phyloP scores from a whole-genome alignment of 1,140 invertebrate genomes.

The Diprion similis region DNA sequence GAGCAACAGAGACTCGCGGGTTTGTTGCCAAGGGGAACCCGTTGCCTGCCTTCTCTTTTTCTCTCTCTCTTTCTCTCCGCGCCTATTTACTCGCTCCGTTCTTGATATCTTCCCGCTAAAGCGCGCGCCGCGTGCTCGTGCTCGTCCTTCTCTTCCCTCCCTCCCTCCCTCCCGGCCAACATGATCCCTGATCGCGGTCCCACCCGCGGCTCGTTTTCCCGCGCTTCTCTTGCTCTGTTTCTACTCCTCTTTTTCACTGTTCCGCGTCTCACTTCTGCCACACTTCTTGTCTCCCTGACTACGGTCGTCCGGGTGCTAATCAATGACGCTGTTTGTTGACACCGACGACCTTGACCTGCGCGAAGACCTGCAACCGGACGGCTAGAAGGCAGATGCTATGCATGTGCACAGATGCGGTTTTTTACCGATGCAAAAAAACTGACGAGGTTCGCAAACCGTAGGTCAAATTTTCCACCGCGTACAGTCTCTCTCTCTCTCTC shows the following conservation, averaged over 20 bases:
- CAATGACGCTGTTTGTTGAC: background rate
- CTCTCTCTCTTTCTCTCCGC: constrained; percentile 10
- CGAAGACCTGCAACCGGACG: background rate
- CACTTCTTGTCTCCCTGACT: background rate
- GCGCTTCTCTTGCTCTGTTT: background rate
- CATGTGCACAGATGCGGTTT: too few relatives aligned
- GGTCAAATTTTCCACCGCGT: too few relatives aligned
- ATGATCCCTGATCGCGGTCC: background rate
- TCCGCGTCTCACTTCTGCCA: background rate
- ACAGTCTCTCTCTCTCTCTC: too few relatives aligned
- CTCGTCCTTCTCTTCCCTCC: too few relatives aligned
- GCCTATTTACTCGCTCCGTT: background rate
- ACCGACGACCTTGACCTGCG: background rate
- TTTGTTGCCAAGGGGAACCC: constrained; percentile 4
- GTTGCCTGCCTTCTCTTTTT: constrained; percentile 10
- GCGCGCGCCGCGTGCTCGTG: constrained; percentile 12
- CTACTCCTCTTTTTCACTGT: background rate
- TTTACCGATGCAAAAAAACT: too few relatives aligned
- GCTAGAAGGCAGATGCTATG: too few relatives aligned
- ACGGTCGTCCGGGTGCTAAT: background rate
- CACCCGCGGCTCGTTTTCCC: background rate
- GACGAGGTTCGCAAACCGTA: too few relatives aligned
- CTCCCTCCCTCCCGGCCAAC: background rate
- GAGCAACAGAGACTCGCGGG: background rate
- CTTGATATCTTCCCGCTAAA: constrained; percentile 6